phyloP scores from a whole-genome alignment of 2,113 vertebrate genomes.

The Odocoileus hemionus region DNA sequence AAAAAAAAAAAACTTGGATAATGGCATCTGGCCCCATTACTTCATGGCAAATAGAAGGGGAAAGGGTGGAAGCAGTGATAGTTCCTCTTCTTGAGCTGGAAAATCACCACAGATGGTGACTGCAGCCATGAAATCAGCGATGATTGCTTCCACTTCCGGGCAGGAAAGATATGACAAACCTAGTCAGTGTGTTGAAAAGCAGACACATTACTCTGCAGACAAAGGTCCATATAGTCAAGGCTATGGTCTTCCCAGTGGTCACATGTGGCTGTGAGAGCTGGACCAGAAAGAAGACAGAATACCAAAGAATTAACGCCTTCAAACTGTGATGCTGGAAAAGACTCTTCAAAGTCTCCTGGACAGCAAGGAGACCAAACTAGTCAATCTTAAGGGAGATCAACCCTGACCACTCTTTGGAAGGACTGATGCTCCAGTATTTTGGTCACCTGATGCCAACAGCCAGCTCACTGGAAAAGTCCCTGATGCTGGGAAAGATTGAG shows the following conservation, averaged over 20 bases:
- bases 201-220: not conserved
- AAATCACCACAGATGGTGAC: not conserved
- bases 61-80: not conserved
- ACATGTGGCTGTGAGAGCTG: not conserved
- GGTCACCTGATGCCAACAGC: not conserved
- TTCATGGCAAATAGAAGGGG: not conserved
- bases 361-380: not conserved
- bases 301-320: not conserved
- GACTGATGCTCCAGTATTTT: not conserved
- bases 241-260: not conserved
- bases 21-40: not conserved
- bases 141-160: fast-evolving
- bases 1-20: not conserved
- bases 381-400: not conserved
- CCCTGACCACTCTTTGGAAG: not conserved
- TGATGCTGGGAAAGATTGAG: not conserved
- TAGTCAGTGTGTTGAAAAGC: not conserved
- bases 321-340: not conserved
- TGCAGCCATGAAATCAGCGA: not conserved
- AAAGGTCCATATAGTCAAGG: not conserved
- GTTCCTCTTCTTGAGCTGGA: not conserved
- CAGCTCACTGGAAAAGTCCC: not conserved
- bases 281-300: not conserved
- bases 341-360: not conserved
- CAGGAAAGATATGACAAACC: not conserved